phyloP scores from a whole-genome alignment of 2,113 vertebrate species.

The Neodon shergylaensis region DNA sequence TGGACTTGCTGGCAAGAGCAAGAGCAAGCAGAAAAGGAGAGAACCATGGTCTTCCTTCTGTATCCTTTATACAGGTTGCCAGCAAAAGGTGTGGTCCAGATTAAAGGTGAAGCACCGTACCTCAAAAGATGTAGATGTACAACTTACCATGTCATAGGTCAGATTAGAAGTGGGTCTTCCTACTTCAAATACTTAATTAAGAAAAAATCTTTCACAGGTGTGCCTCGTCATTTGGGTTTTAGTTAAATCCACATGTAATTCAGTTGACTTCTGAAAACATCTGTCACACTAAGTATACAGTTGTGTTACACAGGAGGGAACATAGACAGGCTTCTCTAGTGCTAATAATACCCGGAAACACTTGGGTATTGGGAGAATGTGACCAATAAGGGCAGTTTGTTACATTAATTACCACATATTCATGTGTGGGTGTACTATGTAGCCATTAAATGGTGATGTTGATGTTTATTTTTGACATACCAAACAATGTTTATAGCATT shows the following conservation, averaged over 20 bases:
- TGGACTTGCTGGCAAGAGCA: not conserved
- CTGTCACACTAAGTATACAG: not conserved
- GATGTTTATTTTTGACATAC: not conserved
- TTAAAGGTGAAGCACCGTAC: too few relatives aligned
- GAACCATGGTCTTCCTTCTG: not conserved
- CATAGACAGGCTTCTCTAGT: not conserved
- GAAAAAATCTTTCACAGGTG: not conserved
- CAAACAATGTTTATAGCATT: not conserved
- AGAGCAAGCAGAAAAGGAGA: not conserved
- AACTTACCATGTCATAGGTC: not conserved
- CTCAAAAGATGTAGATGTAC: not conserved
- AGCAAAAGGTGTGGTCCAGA: not conserved
- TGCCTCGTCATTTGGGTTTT: not conserved
- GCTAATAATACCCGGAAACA: not conserved
- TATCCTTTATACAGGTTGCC: not conserved
- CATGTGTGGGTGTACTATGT: not conserved
- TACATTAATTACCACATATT: not conserved
- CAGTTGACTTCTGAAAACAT: not conserved
- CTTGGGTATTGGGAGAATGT: not conserved
- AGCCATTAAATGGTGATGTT: not conserved
- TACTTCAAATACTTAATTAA: not conserved
- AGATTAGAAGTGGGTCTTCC: not conserved
- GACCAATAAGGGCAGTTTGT: not conserved
- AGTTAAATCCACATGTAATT: not conserved
- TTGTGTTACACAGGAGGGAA: not conserved